Percentiles rank a stretch among this genome's conserved stretches.
phyloP scores from a whole-genome alignment of 2,888 invertebrate genomes.

The Pomacea canaliculata region DNA sequence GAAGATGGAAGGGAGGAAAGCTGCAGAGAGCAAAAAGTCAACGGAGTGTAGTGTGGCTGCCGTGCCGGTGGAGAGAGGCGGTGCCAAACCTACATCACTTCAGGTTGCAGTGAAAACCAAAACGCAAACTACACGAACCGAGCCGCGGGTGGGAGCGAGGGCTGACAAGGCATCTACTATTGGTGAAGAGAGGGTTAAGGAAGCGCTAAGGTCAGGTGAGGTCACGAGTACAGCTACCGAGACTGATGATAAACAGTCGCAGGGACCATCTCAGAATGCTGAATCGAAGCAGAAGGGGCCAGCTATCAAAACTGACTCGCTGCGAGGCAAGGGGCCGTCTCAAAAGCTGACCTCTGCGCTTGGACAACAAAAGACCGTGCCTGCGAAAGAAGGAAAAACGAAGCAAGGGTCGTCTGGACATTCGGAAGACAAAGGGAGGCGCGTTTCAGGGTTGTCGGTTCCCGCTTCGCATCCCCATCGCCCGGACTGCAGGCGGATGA shows the following conservation, averaged over 20 bases:
- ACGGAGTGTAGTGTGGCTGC: background rate
- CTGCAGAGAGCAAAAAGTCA: background rate
- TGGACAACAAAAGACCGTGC: background rate
- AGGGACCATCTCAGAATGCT: background rate
- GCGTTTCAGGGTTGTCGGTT: too few relatives aligned
- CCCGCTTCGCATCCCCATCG: too few relatives aligned
- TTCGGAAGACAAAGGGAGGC: too few relatives aligned
- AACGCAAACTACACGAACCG: background rate
- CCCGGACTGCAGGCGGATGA: too few relatives aligned
- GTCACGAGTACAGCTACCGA: constrained; percentile 9
- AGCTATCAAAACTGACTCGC: background rate
- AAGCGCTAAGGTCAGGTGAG: background rate
- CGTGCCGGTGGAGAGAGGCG: too few relatives aligned
- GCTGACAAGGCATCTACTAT: background rate
- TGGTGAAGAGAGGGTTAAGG: background rate
- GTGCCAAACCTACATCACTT: too few relatives aligned
- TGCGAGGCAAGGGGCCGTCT: background rate
- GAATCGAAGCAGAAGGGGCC: constrained; percentile 6
- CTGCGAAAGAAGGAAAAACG: background rate
- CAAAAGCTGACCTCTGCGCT: background rate
- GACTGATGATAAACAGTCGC: constrained; percentile 6
- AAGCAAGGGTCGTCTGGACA: background rate
- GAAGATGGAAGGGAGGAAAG: background rate
- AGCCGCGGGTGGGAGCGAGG: too few relatives aligned
- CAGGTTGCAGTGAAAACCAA: background rate